Evolutionary conservation across 2,888 invertebrate genomes (phyloP).

Genomic region (Leucophenga montana): DNA sequence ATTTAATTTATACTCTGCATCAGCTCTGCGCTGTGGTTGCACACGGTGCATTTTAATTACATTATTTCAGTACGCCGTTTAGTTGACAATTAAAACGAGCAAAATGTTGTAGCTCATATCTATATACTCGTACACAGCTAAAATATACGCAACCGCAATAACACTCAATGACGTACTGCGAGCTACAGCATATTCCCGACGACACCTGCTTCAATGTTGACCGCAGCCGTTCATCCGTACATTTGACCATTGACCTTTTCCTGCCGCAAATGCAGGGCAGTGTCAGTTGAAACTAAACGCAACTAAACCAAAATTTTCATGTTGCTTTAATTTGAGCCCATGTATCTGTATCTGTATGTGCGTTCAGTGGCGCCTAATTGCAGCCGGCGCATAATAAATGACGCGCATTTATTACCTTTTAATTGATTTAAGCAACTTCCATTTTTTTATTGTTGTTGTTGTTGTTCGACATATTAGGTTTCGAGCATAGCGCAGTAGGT

Average conservation of each 20-base stretch:
- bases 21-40: background rate
- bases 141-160: constrained; percentile 35
- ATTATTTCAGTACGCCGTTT: constrained; percentile 38
- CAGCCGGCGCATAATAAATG: constrained; percentile 38
- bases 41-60: constrained; percentile 40
- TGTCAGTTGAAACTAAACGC: constrained; percentile 14
- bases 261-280: constrained; percentile 19
- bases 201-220: constrained; percentile 26
- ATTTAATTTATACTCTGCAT: constrained; percentile 37
- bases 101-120: background rate
- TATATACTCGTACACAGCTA: background rate
- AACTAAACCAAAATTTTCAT: background rate
- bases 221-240: background rate
- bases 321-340: constrained; percentile 3
- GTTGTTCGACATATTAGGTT: too few species aligned
- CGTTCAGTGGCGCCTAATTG: background rate
- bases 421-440: constrained; percentile 50
- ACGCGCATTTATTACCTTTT: constrained; percentile 59
- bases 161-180: constrained; percentile 26
- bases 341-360: background rate
- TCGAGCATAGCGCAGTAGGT: too few species aligned
- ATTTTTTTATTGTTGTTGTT: too few species aligned
- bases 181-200: constrained; percentile 33
- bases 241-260: constrained; percentile 52
- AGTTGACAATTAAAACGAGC: constrained; percentile 45